Evolutionary conservation across 2,113 vertebrate genomes (phyloP).

Genomic region (Herpetotheres cachinnans): DNA sequence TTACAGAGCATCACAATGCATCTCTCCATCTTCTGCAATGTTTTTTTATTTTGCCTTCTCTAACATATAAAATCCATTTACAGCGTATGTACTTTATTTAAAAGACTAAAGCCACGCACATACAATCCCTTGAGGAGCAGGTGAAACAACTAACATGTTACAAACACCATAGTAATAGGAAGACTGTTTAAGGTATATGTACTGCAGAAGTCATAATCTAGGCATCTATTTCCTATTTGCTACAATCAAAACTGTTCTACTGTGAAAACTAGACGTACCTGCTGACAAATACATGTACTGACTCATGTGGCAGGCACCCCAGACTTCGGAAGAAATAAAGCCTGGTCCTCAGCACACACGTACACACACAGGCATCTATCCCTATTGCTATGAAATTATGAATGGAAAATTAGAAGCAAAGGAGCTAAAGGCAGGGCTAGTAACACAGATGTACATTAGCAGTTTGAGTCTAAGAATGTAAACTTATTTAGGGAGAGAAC

Average conservation of each 20-base stretch:
- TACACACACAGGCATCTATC: background rate
- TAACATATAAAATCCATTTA: background rate
- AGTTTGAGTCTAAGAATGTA: slow-evolving; percentile 13
- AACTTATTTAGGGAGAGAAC: slow-evolving; percentile 14
- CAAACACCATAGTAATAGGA: background rate
- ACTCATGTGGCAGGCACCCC: rapidly evolving
- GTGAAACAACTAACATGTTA: background rate
- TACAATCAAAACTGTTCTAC: background rate
- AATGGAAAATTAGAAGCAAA: background rate
- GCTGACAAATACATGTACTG: background rate
- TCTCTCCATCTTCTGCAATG: background rate
- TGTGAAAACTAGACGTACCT: background rate
- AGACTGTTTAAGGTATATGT: background rate
- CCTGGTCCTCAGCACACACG: background rate
- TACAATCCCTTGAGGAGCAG: background rate
- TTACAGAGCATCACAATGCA: background rate
- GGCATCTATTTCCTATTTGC: background rate
- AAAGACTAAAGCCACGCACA: background rate
- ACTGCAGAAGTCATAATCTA: background rate
- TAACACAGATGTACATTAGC: background rate
- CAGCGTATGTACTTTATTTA: background rate
- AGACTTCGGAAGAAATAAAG: background rate
- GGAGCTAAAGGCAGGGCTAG: background rate
- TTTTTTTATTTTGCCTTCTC: background rate
- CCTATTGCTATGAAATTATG: background rate